Evolutionary conservation across 2,888 invertebrate genomes (phyloP).

Genomic region (Iphiclides podalirius): DNA sequence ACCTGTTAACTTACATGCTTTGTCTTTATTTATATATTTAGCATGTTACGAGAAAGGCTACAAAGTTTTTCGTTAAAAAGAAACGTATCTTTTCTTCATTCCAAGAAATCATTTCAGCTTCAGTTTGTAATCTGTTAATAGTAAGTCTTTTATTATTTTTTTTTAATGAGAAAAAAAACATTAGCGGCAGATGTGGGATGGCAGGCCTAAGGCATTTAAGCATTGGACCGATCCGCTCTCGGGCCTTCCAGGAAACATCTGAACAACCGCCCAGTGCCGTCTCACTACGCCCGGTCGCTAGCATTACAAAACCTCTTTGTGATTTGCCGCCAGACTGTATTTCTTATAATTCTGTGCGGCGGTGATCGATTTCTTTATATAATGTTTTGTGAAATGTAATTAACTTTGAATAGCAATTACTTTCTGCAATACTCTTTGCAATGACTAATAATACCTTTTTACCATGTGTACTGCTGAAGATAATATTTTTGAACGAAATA

Average conservation of each 20-base stretch:
- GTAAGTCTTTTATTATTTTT: background rate
- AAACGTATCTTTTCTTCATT: no score
- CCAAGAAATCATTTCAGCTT: conserved; percentile 25
- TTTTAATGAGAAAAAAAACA: conserved; percentile 35
- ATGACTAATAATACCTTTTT: no score
- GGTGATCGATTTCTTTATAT: conserved; percentile 14
- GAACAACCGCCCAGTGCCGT: conserved; percentile 44
- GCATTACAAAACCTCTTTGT: conserved; percentile 59
- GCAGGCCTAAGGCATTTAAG: conserved; percentile 51
- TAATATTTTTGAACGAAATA: no score
- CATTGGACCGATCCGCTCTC: conserved; percentile 53
- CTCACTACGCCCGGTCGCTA: conserved; percentile 33
- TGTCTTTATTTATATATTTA: no score
- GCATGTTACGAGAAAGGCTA: no score
- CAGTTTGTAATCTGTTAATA: conserved; percentile 6
- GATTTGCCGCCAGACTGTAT: conserved; percentile 57
- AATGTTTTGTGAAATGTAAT: background rate
- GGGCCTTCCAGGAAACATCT: conserved; percentile 72
- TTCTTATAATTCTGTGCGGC: conserved; percentile 52
- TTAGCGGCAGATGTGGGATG: conserved; percentile 68
- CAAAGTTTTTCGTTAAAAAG: no score
- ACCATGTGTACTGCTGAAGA: no score
- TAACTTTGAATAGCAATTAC: conserved; percentile 5
- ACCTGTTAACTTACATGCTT: no score
- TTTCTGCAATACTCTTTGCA: background rate